Percentiles rank a stretch among this genome's conserved stretches.
phyloP scores from a whole-genome alignment of 2,113 vertebrate species.

The Jaculus jaculus region DNA sequence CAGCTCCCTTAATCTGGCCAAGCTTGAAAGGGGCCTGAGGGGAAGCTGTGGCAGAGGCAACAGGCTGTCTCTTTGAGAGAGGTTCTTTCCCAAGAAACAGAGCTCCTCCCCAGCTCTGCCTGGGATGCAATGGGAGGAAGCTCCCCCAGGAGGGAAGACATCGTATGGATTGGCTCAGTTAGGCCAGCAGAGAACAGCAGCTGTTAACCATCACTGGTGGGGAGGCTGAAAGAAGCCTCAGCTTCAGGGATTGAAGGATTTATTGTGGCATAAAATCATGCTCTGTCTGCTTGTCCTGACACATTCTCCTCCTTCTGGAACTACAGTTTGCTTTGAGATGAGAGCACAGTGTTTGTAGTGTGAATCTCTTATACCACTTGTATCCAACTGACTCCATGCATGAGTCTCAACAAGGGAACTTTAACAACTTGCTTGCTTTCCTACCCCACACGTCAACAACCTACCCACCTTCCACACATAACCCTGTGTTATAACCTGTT shows the following conservation, averaged over 20 bases:
- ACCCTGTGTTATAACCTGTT: not conserved
- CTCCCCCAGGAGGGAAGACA: not conserved
- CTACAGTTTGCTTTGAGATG: conserved; percentile 18
- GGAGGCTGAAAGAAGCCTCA: not conserved
- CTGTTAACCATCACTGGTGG: not conserved
- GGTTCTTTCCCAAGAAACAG: not conserved
- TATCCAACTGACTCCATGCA: not conserved
- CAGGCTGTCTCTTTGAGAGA: conserved; percentile 7
- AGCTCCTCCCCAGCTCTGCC: not conserved
- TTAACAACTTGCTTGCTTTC: too few species aligned
- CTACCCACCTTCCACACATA: not conserved
- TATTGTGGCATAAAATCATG: not conserved
- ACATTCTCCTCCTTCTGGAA: conserved; percentile 17
- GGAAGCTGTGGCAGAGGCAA: too few species aligned
- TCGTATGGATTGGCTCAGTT: too few species aligned
- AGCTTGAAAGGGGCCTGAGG: too few species aligned
- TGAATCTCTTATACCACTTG: conserved; percentile 32
- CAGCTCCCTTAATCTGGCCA: too few species aligned
- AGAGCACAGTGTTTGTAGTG: conserved; percentile 25
- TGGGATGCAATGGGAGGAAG: not conserved
- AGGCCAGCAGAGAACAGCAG: not conserved
- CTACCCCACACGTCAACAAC: not conserved
- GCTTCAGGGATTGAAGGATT: not conserved
- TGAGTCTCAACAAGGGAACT: not conserved
- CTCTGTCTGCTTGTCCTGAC: too few species aligned